phyloP scores from a whole-genome alignment of 2,797 vertebrate species.

The Silurus aristotelis region DNA sequence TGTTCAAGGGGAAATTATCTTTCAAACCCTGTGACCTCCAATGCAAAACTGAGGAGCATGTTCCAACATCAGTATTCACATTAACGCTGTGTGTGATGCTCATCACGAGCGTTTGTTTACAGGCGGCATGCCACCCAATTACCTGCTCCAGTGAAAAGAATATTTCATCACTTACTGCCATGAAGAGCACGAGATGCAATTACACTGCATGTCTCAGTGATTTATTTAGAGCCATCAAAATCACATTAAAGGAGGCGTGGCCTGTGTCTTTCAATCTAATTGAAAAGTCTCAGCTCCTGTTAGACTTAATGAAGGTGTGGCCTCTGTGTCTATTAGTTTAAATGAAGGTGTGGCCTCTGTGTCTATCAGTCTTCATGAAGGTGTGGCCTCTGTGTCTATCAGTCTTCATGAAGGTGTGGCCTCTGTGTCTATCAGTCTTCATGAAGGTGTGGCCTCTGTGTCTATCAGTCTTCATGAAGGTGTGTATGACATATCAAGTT shows the following conservation, averaged over 20 bases:
- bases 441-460: neutral
- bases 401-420: neutral
- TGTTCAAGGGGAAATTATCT: neutral
- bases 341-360: too few relatives aligned
- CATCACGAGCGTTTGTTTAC: conserved; percentile 30
- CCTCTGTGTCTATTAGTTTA: neutral
- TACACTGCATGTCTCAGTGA: conserved; percentile 1
- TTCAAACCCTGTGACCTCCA: neutral
- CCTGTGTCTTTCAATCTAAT: neutral
- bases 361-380: too few relatives aligned
- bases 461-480: neutral
- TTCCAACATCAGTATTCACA: neutral
- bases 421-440: neutral
- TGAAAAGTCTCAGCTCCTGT: neutral
- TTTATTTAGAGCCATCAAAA: neutral
- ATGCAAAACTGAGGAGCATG: neutral
- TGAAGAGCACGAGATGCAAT: neutral
- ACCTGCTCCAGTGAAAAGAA: conserved; percentile 33
- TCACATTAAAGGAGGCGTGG: neutral
- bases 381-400: neutral
- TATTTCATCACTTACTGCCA: conserved; percentile 28
- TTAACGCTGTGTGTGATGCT: neutral
- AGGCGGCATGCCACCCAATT: conserved; percentile 11
- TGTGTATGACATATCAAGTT: neutral
- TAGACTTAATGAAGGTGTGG: neutral